phyloP scores from a whole-genome alignment of 2,888 invertebrate species.

The Ochropleura leucogaster region DNA sequence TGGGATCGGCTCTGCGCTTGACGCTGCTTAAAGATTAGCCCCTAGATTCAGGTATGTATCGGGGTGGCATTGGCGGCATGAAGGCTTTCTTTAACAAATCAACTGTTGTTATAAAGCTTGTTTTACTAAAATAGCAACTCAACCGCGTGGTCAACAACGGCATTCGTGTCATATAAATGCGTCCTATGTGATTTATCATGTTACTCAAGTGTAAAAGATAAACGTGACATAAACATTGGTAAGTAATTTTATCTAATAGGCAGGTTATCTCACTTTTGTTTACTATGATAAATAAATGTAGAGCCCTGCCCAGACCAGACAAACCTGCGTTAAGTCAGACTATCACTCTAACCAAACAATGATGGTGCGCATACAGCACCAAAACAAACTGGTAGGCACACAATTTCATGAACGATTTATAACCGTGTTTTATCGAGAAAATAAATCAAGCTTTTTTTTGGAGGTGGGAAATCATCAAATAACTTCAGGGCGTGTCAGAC shows the following conservation, averaged over 20 bases:
- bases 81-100: too few species aligned
- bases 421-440: too few species aligned
- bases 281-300: not conserved
- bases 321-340: not conserved
- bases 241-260: slow-evolving; percentile 11
- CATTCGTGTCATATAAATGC: not conserved
- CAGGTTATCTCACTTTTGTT: slow-evolving; percentile 7
- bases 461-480: too few species aligned
- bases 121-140: too few species aligned
- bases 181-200: not conserved
- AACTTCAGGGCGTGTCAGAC: too few species aligned
- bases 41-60: too few species aligned
- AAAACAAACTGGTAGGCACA: not conserved
- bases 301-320: not conserved
- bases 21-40: too few species aligned
- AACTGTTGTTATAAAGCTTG: too few species aligned
- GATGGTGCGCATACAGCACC: not conserved
- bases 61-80: too few species aligned
- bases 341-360: not conserved
- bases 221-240: not conserved
- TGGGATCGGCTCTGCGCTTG: too few species aligned
- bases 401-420: not conserved
- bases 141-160: too few species aligned
- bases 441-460: too few species aligned
- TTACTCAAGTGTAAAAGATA: not conserved